Evolutionary conservation across 2,888 invertebrate species (phyloP), one percentile per base, ranked within the genome.

Genomic region (Polydesmus complanatus): DNA sequence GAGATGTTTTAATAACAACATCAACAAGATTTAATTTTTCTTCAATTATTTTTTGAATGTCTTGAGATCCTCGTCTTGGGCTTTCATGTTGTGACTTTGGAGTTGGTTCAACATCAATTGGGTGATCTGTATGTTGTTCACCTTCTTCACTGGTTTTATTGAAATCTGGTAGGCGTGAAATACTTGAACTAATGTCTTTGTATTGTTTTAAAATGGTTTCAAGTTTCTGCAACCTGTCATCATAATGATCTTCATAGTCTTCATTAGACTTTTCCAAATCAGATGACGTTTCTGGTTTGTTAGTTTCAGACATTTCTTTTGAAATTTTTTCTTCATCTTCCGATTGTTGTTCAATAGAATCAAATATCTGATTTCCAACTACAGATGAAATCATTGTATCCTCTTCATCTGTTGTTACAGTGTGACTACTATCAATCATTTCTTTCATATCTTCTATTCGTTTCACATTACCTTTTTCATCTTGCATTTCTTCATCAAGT

Each of bases 351-450:
- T 48, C 2, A 25, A 61, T 19, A 54, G 26, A 37, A 23, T 56
- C 61, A 1, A 51, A n/a, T 18, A 56, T 21, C 23, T 25, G 11
- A 22, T 23, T 62, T n/a, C 49, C 27, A 52, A 49, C 61, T 8
- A 19, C 51, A 14, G 21, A 27, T n/a, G 21, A 23, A 25, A 23
- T 54, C 23, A 18, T 58, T 19, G 21, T n/a, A 11, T 49, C 23
- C 56, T 54, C 52, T 25, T 58, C 58, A 53, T 19, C 49, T 14
- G 23, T 5, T 58, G 48, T 54, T 8, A 81, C 2, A 70, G 69
- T 1, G 69, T 47, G 47, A 55, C 63, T 48, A 64, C 62, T 56
- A 49, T 50, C 57, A n/a, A 3, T 51, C n/a, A 25, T 61, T n/a
- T 61, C 56, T n/a, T 63, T 62, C 61, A 64, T 60, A n/a, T 56